A percentile compares a stretch with the other conserved stretches of the same genome.
phyloP scores from a whole-genome alignment of 1,140 invertebrate genomes.

The Zaprionus tsacasi region DNA sequence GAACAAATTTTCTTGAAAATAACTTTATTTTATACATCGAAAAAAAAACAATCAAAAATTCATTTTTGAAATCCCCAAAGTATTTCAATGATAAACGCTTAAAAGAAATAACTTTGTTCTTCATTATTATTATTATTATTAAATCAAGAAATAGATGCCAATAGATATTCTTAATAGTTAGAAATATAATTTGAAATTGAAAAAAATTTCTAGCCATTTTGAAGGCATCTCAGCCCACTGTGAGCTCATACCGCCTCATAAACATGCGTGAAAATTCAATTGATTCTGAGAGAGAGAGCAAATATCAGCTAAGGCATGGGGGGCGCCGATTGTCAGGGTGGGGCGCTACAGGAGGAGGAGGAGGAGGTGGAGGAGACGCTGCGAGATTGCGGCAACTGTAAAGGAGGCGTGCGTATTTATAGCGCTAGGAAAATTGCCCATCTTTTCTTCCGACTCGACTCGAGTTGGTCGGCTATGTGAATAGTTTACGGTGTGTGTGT shows the following conservation, averaged over 20 bases:
- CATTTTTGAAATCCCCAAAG: no score
- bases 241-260: constrained; percentile 47
- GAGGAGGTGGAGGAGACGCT: neutral
- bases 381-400: constrained; percentile 10
- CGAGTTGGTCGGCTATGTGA: constrained; percentile 29
- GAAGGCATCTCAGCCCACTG: neutral
- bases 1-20: no score
- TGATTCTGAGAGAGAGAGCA: constrained; percentile 56
- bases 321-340: neutral
- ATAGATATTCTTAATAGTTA: no score
- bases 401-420: constrained; percentile 61
- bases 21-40: no score
- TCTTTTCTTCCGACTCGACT: constrained; percentile 35
- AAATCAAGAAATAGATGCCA: no score
- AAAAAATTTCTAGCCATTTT: neutral
- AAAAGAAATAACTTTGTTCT: no score
- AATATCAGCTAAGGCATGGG: neutral
- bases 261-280: constrained; percentile 81
- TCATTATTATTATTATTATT: no score
- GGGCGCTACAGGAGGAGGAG: neutral
- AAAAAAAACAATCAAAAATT: no score
- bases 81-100: no score
- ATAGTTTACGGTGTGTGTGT: constrained; percentile 6
- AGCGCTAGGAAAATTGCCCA: constrained; percentile 61
- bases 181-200: no score